Conservation (phyloP, 2,797 vertebrate species). For the Enteromius anoplus region DNA sequence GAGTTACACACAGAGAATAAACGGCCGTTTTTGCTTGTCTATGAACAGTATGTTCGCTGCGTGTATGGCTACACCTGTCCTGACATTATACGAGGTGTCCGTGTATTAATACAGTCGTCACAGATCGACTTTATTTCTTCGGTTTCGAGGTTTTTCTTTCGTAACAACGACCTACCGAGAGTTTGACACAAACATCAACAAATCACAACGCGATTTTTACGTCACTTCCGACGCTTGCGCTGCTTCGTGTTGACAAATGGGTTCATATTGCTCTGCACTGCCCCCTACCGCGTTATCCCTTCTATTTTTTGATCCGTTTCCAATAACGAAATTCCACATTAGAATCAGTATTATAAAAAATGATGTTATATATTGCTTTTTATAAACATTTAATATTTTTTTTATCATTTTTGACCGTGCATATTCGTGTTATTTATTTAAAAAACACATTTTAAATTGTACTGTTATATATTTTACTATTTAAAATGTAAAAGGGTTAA, state of each 20-base stretch:
- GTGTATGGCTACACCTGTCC: conserved; percentile 16
- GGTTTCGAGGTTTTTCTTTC: conserved; percentile 33
- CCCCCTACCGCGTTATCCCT: conserved; percentile 5
- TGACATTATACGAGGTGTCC: conserved; percentile 1
- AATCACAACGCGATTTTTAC: conserved; percentile 43
- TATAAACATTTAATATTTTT: too few species aligned
- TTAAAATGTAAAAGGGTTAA: neutral
- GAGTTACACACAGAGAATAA: conserved; percentile 19
- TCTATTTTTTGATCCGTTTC: neutral
- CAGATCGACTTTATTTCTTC: conserved; percentile 11
- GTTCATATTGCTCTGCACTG: conserved; percentile 1
- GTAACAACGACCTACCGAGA: conserved; percentile 35
- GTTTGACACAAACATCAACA: conserved; percentile 60
- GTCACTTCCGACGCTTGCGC: conserved; percentile 48
- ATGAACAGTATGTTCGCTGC: neutral
- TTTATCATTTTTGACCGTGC: neutral
- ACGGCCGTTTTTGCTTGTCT: conserved; percentile 8
- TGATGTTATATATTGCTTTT: too few species aligned
- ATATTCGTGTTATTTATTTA: neutral
- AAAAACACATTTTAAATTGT: neutral
- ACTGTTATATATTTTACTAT: neutral
- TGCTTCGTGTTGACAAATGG: conserved; percentile 23
- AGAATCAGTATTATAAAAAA: neutral
- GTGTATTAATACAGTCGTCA: neutral
- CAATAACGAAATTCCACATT: neutral